Percentiles rank a stretch among this genome's conserved stretches.
phyloP scores from a whole-genome alignment of 2,888 invertebrate genomes.

The Coelopa pilipes region DNA sequence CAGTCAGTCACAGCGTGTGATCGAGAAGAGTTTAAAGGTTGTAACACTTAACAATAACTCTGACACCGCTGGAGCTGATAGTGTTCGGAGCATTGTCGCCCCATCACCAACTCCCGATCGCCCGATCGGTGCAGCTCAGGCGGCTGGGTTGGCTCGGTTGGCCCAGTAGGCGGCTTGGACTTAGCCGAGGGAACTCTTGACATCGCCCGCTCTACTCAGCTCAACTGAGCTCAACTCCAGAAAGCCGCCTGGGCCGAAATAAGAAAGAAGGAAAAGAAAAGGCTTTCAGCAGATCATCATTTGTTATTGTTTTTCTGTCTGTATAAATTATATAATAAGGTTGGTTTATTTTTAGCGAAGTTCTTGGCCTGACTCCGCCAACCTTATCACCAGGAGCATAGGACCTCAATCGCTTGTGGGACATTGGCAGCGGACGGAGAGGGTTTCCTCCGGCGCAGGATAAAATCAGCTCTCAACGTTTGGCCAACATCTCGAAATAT shows the following conservation, averaged over 20 bases:
- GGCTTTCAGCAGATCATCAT: constrained; percentile 22
- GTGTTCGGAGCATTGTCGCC: constrained; percentile 25
- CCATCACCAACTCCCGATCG: constrained; percentile 31
- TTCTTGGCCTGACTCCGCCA: not conserved
- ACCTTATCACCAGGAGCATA: constrained; percentile 13
- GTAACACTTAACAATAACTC: constrained; percentile 52
- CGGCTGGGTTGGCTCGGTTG: not conserved
- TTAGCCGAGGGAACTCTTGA: constrained; percentile 14
- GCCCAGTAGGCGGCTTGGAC: constrained; percentile 30
- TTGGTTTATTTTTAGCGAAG: constrained; percentile 21
- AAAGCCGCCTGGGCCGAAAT: constrained; percentile 10
- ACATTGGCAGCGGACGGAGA: not conserved
- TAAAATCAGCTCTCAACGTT: constrained; percentile 31
- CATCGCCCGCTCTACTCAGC: constrained; percentile 32
- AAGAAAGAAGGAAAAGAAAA: constrained; percentile 4
- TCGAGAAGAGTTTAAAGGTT: constrained; percentile 47
- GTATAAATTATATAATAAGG: constrained; percentile 28
- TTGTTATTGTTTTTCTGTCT: constrained; percentile 20
- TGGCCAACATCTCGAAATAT: constrained; percentile 17
- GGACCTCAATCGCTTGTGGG: constrained; percentile 16
- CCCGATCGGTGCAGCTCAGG: constrained; percentile 5
- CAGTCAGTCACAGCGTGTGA: constrained; percentile 35
- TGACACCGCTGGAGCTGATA: constrained; percentile 44
- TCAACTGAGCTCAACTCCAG: constrained; percentile 6
- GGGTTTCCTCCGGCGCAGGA: not conserved